Base-by-base conservation (phyloP, 2,888 invertebrate species). In the Campoplex nolae region DNA sequence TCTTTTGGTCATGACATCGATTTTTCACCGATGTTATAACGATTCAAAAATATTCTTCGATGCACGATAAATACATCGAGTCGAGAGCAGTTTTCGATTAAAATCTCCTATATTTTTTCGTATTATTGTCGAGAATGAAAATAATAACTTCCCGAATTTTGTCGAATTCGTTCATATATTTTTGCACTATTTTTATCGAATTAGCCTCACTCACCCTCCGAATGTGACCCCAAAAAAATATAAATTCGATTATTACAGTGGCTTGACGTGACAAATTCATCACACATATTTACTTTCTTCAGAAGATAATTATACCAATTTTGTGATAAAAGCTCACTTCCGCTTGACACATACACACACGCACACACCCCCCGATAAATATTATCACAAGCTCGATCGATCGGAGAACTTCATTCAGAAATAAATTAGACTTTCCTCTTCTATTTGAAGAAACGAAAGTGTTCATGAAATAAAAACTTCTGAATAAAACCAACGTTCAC, bases 21-120 rank as follows among this genome's bases (percentile, higher is more conserved):
- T 74, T 74, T 74, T 74, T 74, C 38, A 38, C 58, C 38, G 6
- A 74, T 23, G 56, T n/a, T 56, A 38, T 56, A 56, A 74, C 23
- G 2, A 38, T 58, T 35, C 70, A 23, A 70, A 32, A n/a, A 28
- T 13, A 56, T 58, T 38, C 4, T 16, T 3, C 3, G 18, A 18
- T 7, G 38, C 18, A 38, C 35, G 18, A 58, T 56, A 23, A 42
- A 42, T n/a, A 11, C 11, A 35, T 23, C 56, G 6, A 42, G n/a
- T 23, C n/a, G 23, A 18, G n/a, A 56, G 56, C n/a, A 16, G 9
- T 23, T 23, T 23, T 23, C 56, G 11, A 58, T 23, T 23, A 56
- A 74, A 7, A 54, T 38, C 32, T 3, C 3, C 16, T 16, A 16
- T 16, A 16, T 48, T 48, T 45, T 16, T 16, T 68, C 11, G 42